Percentiles rank a stretch among this genome's conserved stretches.
phyloP scores from a whole-genome alignment of 2,113 vertebrate genomes.

The Patagioenas fasciata region DNA sequence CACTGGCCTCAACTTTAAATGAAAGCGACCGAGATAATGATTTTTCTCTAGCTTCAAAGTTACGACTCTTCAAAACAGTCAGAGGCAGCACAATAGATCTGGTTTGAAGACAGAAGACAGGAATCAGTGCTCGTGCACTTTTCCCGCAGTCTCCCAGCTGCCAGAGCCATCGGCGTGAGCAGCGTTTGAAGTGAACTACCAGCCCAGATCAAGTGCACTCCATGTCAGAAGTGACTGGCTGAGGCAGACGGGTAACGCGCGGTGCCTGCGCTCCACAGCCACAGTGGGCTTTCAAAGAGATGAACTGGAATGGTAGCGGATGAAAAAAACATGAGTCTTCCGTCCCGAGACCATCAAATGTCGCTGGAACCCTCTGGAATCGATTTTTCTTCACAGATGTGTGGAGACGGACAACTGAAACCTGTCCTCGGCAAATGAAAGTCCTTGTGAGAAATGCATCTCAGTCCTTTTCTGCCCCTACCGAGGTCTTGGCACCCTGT shows the following conservation, averaged over 20 bases:
- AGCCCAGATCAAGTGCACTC: conserved; percentile 62
- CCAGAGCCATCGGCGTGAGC: conserved; percentile 57
- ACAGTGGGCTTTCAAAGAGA: conserved; percentile 33
- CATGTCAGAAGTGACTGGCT: conserved; percentile 60
- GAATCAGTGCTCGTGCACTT: conserved; percentile 60
- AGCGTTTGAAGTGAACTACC: conserved; percentile 67
- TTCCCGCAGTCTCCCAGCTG: conserved; percentile 51
- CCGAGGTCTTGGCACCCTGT: neutral
- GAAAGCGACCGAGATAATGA: conserved; percentile 11
- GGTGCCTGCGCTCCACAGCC: conserved; percentile 52
- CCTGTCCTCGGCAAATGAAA: neutral
- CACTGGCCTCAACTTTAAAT: conserved; percentile 33
- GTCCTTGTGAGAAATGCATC: neutral
- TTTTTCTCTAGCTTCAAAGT: conserved; percentile 59
- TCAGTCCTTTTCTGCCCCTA: neutral
- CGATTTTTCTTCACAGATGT: neutral
- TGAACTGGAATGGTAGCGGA: neutral
- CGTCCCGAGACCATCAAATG: conserved; percentile 13
- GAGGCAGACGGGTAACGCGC: conserved; percentile 37
- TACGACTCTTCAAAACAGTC: conserved; percentile 55
- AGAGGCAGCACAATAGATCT: conserved; percentile 52
- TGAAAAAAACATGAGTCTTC: conserved; percentile 57
- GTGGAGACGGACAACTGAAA: neutral
- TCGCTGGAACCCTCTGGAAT: neutral
- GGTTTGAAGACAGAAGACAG: conserved; percentile 65